Evolutionary conservation across 2,797 vertebrate species (phyloP), one percentile per base, ranked within the genome.

Genomic region (Microctenopoma stevenorrisi): DNA sequence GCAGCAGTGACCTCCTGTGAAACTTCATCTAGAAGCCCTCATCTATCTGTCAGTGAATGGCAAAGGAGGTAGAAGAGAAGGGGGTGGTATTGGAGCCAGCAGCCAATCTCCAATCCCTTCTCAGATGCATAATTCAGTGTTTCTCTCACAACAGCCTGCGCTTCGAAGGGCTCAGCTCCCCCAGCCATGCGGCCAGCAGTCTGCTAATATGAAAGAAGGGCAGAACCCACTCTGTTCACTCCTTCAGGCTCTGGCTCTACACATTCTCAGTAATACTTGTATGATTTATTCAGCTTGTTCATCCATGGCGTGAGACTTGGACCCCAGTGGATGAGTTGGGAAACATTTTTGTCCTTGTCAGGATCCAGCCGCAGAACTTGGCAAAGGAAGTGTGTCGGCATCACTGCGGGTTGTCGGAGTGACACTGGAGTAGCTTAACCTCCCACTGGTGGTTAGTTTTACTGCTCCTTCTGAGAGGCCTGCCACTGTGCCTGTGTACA

Each of bases 71-170:
- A 70, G 82, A 79, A 50, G 65, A 81, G 79, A 81, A 68, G 86
- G 87, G 83, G 86, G 82, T 74, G 78, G 74, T 81, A 83, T 79
- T 63, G 75, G 82, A 90, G 86, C 83, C 79, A 83, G 81, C 81
- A 89, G 83, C 89, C 84, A 84, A 89, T 87, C 85, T 89, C 77
- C 84, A 77, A 81, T 84, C 81, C 88, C 72, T 82, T 71, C 82
- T 81, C 81, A 43, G 88, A 93, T 93, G 86, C 91, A 93, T 93
- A 92, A 93, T 93, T 93, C 91, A 93, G 91, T 93, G 91, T 92
- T 90, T 92, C 90, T 92, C 86, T 92, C 90, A 90, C 90, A 91
- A 92, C 91, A 92, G 92, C 88, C 90, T 91, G 88, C 57, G 83
- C 90, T 90, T 84, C 72, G 85, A 85, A 86, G 82, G 83, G 82